Base-by-base conservation (phyloP, 2,888 invertebrate genomes). In the Drosophila suboccidentalis region DNA sequence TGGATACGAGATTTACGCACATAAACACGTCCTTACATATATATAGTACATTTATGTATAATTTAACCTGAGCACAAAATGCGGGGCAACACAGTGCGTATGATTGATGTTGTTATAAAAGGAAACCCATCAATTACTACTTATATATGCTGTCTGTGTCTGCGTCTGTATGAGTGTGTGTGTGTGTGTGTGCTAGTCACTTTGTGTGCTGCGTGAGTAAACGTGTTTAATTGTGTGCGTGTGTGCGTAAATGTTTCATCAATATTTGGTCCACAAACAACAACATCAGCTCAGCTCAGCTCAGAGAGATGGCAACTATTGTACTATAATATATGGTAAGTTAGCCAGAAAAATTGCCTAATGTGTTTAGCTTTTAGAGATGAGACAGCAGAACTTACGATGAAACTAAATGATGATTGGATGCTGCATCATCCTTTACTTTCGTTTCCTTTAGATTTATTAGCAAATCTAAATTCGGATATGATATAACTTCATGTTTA, bases 91-190 rank as follows among this genome's bases (percentile, higher is more conserved):
- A 83, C 76, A 79, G 81, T 83, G 88, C 84, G 84, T 85, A 88
- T 88, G 88, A 85, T 88, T 85, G 87, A 85, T 85, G 84, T 83
- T 82, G 61, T 80, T 86, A 82, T 84, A 87, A 87, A 87, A 80
- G 88, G 83, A 83, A 85, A 86, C 82, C 75, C 84, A 88, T 88
- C 87, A 87, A 88, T 88, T 85, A 87, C 79, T 83, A 67, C 74
- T 80, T 83, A 79, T 71, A 75, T 65, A 76, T 75, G 63, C 77
- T 61, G 57, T 61, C 61, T 76, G 41, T 72, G 49, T 61, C 44
- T 72, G 53, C 44, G 44, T 65, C 29, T 65, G 41, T 75, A 55
- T 62, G 15, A 2, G 19, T 22, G 22, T 62, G 44, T 74, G 47
- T 66, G 39, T 74, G 43, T 72, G 64, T 78, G 41, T 67, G 59